A percentile compares a stretch with the other conserved stretches of the same genome.
Evolutionary conservation across 2,797 vertebrate species (phyloP).

Genomic region (Myoxocephalus aenaeus): DNA sequence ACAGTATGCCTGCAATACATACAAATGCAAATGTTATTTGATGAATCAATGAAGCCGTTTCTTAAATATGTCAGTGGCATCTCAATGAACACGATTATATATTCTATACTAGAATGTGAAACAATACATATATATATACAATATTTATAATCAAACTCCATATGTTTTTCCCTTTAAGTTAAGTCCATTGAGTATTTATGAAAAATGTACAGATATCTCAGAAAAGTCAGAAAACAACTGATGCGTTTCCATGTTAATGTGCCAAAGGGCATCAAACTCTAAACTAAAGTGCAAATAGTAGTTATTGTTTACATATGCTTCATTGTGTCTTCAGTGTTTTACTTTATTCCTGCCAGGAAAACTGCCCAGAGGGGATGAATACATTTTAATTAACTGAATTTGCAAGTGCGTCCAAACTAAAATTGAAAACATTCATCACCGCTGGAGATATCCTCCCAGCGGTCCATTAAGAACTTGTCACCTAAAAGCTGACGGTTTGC

Average conservation of each 20-base stretch:
- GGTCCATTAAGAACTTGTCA: constrained; percentile 46
- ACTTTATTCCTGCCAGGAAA: constrained; percentile 21
- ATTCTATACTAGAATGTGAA: constrained; percentile 17
- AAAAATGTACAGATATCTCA: constrained; percentile 32
- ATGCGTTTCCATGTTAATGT: constrained; percentile 45
- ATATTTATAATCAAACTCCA: constrained; percentile 32
- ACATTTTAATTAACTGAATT: constrained; percentile 66
- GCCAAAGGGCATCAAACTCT: constrained; percentile 39
- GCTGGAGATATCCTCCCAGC: constrained; percentile 27
- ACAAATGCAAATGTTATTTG: constrained; percentile 19
- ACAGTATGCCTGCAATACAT: neutral
- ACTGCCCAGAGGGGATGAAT: constrained; percentile 53
- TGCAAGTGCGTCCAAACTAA: constrained; percentile 47
- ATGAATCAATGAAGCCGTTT: neutral
- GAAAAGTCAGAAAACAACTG: constrained; percentile 41
- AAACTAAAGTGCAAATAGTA: constrained; percentile 42
- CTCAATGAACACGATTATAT: constrained; percentile 23
- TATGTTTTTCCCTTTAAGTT: constrained; percentile 38
- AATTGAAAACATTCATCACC: constrained; percentile 65
- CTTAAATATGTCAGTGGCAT: neutral
- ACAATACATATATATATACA: constrained; percentile 17
- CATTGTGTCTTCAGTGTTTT: constrained; percentile 36
- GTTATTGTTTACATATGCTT: constrained; percentile 37
- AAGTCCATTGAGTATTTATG: constrained; percentile 29
- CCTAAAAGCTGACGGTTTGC: constrained; percentile 25